These are phyloP conservation scores for Drosophila macrospina DNA, from an alignment of 2,888 invertebrate species.

Conservation along the genomic window DNA sequence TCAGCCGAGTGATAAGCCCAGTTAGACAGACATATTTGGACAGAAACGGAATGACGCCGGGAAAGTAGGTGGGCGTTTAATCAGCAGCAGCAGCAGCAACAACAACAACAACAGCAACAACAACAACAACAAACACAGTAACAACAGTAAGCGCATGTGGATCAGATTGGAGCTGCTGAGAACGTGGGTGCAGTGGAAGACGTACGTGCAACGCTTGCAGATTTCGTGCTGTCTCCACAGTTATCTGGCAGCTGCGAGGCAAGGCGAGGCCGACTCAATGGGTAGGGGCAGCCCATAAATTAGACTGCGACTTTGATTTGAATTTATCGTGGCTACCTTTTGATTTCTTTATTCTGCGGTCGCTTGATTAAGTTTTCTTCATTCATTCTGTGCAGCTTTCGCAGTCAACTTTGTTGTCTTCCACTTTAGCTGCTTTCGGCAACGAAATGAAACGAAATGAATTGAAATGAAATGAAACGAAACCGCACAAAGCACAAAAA, in stretches of 20 bases:
- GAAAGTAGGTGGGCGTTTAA: slow-evolving; percentile 73
- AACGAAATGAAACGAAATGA: slow-evolving; percentile 17
- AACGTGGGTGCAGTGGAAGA: slow-evolving; percentile 59
- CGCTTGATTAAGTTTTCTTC: slow-evolving; percentile 55
- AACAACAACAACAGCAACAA: neutral
- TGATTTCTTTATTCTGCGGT: slow-evolving; percentile 49
- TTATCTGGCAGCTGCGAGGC: slow-evolving; percentile 20
- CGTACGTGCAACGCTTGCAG: slow-evolving; percentile 60
- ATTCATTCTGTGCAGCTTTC: slow-evolving; percentile 14
- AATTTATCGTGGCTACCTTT: slow-evolving; percentile 60
- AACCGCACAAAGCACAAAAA: slow-evolving; percentile 40
- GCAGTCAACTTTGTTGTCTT: slow-evolving; percentile 13
- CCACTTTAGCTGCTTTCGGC: slow-evolving; percentile 32
- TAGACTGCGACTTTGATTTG: slow-evolving; percentile 56
- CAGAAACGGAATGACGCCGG: slow-evolving; percentile 21
- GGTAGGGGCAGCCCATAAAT: slow-evolving; percentile 48
- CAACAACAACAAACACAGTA: neutral
- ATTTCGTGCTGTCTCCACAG: slow-evolving; percentile 29
- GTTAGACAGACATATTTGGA: slow-evolving; percentile 40
- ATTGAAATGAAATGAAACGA: slow-evolving; percentile 24
- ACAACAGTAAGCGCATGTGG: neutral
- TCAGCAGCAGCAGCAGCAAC: slow-evolving; percentile 36
- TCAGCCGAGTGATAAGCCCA: slow-evolving; percentile 60
- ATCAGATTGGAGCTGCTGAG: slow-evolving; percentile 25
- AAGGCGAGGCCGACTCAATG: slow-evolving; percentile 14